These are phyloP conservation scores for Pseudorectes ferrugineus DNA, from an alignment of 2,113 vertebrate genomes.

Conservation along the genomic window DNA sequence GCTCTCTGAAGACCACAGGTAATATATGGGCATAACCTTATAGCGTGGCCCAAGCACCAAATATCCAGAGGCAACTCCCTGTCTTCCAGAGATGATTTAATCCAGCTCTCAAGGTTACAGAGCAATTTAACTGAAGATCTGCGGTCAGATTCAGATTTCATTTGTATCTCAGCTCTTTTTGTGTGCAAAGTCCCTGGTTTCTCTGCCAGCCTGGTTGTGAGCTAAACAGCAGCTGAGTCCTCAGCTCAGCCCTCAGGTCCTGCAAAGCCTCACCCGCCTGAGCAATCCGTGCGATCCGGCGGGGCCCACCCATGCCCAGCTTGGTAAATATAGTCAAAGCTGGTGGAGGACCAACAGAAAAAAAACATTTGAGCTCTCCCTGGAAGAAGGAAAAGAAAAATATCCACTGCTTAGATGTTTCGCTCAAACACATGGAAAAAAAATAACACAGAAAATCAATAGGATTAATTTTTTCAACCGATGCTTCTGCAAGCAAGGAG, in stretches of 20 bases:
- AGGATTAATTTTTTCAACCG: neutral
- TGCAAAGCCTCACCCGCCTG: neutral
- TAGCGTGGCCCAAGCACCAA: neutral
- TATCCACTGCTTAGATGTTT: neutral
- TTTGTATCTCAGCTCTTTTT: neutral
- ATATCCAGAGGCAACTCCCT: neutral
- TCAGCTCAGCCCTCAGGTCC: neutral
- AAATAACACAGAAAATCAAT: neutral
- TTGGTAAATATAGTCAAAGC: constrained; percentile 9
- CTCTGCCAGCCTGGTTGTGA: neutral
- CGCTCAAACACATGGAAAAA: neutral
- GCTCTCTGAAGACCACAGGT: constrained; percentile 40
- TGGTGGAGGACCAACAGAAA: neutral
- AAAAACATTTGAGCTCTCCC: neutral
- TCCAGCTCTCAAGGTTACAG: neutral
- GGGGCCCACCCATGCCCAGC: neutral
- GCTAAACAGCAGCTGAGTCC: neutral
- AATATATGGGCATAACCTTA: constrained; percentile 8
- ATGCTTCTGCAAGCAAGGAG: neutral
- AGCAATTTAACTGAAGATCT: neutral
- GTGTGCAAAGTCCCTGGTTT: neutral
- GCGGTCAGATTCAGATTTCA: neutral
- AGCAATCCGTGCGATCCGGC: neutral
- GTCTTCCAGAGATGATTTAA: neutral
- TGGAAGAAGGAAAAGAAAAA: neutral